Evolutionary conservation across 2,888 invertebrate species (phyloP), one percentile per base, ranked within the genome.

Genomic region (Syritta pipiens): DNA sequence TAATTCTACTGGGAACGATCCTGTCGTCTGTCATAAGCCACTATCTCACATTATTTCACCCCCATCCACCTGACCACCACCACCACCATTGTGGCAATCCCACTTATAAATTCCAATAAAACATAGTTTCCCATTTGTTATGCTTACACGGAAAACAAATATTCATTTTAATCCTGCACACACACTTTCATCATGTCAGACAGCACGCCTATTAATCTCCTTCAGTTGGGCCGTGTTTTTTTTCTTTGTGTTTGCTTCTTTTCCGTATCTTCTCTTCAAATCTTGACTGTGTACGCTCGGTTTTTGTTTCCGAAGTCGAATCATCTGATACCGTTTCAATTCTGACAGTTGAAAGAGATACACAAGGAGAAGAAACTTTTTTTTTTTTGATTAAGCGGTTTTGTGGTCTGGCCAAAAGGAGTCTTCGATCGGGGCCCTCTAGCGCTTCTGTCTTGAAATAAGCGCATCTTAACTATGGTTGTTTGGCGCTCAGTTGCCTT

Each of bases 161-260:
- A 79, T 79, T 79, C 79, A 79, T 79, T 79, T 79, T 74, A 79
- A 68, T 79, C 79, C 79, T 68, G 62, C 24, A 68, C 60, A 79
- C 72, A 68, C 46, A 55, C 74, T 68, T 67, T 67, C 49, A 74
- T 74, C 79, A 74, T 79, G 67, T 74, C 57, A 79, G 79, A 82
- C 83, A 82, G 82, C 82, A 81, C 65, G 82, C 83, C 83, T 83
- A 83, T 84, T 83, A 84, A 84, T 84, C 83, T 83, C 83, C 83
- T 83, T 84, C 82, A 81, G 79, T 82, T 79, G 49, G 24, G 57
- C 20, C 32, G 46, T 65, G 12, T 37, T 14, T 59, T 28, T 59
- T 44, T 30, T 37, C 30, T 46, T 24, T 28, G 24, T 53, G 30
- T 63, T 65, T 46, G 46, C 30, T 69, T 12, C 49, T 49, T 65